Evolutionary conservation across 2,797 vertebrate genomes (phyloP), one percentile per base, ranked within the genome.

Genomic region (Hirundo rustica): DNA sequence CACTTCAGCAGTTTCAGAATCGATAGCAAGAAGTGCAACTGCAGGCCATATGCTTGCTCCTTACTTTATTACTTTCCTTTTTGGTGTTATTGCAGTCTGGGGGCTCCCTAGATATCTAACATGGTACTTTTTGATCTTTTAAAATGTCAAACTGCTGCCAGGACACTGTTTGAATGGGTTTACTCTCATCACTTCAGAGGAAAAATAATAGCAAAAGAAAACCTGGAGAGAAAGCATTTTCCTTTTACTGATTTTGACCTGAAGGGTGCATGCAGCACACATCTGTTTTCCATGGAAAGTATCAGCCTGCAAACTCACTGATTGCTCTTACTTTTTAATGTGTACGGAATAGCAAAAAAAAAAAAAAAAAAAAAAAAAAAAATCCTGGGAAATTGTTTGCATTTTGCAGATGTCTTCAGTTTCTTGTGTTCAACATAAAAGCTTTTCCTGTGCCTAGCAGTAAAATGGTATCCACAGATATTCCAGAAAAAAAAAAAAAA

Each of bases 1-100:
- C n/a, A 65, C 36, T 87, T 95, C 89, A 95, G 87, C 78, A 80
- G 65, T 80, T 88, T 88, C 75, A 91, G 78, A 96, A 91, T 92
- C 89, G 89, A 94, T 96, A 93, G 57, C 53, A 94, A 88, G 57
- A 94, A 92, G 88, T 78, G 61, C 65, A 92, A 77, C 75, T 83
- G 27, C 32, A 51, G 78, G 68, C 82, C 78, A 80, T 88, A 83
- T 80, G 72, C 29, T 90, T 83, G 25, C 47, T 94, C 34, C 68
- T 89, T 91, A 66, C 17, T 83, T 84, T 92, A 93, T 82, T 92
- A 36, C 75, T 85, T 93, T 85, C 75, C 22, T 82, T 77, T 92
- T 67, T 54, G 57, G 64, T 74, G 42, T 79, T 91, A 92, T 34
- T 91, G 68, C 68, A 89, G 75, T 88, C 68, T 89, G 3, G 66